Evolutionary conservation across 2,113 vertebrate genomes (phyloP), one percentile per base, ranked within the genome.

Genomic region (Lycocorax pyrrhopterus): DNA sequence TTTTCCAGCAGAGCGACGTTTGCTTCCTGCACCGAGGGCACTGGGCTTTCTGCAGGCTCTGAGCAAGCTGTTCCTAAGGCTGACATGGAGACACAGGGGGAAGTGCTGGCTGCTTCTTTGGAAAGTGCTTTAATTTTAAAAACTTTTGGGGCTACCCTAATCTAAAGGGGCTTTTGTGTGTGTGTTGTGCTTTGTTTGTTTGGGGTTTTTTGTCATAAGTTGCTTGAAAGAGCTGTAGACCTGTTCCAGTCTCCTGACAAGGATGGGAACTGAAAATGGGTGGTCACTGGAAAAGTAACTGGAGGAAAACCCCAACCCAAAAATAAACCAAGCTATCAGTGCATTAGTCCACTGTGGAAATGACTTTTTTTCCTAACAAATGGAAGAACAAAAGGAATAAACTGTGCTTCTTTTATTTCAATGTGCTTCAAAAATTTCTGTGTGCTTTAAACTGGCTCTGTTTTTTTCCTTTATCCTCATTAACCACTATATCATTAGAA

Each of bases 261-360:
- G 17, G n/a, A n/a, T 7, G 69, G 25, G 17, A 67, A 43, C n/a
- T 37, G 25, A 46, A 82, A 90, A 26, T 33, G 9, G 3, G 3
- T 69, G 17, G 4, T 59, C 33, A 25, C 4, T 30, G 11, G 37
- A 75, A 88, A 92, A 78, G 30, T 18, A 60, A 55, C 14, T 26
- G 1, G 1, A 16, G 7, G 41, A 16, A 46, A 72, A 26, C 6
- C 4, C 10, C n/a, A 53, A 30, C 5, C 4, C 25, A n/a, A 71
- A 2, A 3, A 15, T 17, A 37, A n/a, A 18, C 22, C 9, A 33
- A 76, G 9, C 12, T 37, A 77, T 47, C 67, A 71, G 14, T 81
- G 33, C 26, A 12, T 56, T 44, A 74, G 13, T 69, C 26, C n/a
- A 18, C 30, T 39, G 14, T 26, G 14, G 47, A 85, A 79, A 66